phyloP scores from a whole-genome alignment of 2,113 vertebrate genomes.

The Eulemur macaco region DNA sequence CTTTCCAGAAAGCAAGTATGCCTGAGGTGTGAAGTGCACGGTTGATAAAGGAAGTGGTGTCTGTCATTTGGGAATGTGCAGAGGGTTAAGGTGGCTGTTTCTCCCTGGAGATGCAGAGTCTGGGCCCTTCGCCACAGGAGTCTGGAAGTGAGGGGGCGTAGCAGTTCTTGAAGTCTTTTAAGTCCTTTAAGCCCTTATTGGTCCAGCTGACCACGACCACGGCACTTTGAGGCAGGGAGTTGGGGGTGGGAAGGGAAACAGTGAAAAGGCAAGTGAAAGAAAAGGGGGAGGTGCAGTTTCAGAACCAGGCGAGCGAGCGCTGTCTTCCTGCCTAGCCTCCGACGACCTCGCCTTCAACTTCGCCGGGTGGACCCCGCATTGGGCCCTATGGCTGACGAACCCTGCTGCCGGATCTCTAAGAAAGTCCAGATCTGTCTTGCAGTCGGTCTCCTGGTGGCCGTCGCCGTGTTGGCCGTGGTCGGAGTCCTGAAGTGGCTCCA shows the following conservation, averaged over 20 bases:
- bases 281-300: not conserved
- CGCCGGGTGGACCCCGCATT: rapidly evolving
- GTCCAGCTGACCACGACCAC: not conserved
- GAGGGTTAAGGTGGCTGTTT: not conserved
- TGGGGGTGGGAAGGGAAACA: not conserved
- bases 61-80: not conserved
- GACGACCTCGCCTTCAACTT: not conserved
- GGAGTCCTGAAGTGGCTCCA: not conserved
- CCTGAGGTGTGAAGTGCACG: not conserved
- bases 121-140: not conserved
- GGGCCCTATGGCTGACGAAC: conserved; percentile 67
- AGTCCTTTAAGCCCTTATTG: not conserved
- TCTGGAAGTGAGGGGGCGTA: not conserved
- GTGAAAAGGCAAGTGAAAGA: not conserved
- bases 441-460: conserved; percentile 29
- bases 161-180: not conserved
- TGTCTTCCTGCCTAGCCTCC: not conserved
- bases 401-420: not conserved
- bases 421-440: conserved; percentile 3
- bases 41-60: not conserved
- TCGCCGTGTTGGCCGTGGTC: conserved; percentile 17
- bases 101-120: not conserved
- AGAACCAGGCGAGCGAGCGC: rapidly evolving
- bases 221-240: not conserved
- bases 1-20: not conserved